Conservation (phyloP, 2,888 invertebrate species). For the Parnassius glacialis region DNA sequence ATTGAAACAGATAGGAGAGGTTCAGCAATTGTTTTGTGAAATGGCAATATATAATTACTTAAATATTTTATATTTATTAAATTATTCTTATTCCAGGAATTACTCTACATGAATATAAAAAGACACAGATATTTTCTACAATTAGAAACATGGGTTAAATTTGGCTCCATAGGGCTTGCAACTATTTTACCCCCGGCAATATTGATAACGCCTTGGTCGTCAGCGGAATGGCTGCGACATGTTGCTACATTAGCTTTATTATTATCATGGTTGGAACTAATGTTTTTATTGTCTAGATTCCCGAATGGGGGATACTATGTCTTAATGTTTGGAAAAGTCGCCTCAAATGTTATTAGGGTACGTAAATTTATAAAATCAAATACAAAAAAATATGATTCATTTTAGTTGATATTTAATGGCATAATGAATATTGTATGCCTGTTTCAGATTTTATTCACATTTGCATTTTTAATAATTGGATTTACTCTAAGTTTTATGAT, state of each 20-base stretch:
- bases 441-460: constrained; percentile 72
- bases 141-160: constrained; percentile 80
- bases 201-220: constrained; percentile 39
- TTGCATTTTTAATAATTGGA: constrained; percentile 75
- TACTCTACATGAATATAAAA: constrained; percentile 74
- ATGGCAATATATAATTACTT: too few species aligned
- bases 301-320: constrained; percentile 82
- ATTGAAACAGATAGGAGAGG: too few species aligned
- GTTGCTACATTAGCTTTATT: constrained; percentile 76
- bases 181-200: constrained; percentile 63
- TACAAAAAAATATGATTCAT: neutral
- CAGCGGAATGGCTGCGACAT: constrained; percentile 68
- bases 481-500: constrained; percentile 81
- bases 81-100: constrained; percentile 58
- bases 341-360: constrained; percentile 79
- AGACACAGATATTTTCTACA: constrained; percentile 75
- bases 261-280: constrained; percentile 79
- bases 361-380: constrained; percentile 16
- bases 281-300: constrained; percentile 79
- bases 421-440: too few species aligned
- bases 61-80: neutral
- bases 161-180: constrained; percentile 68
- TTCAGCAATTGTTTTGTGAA: too few species aligned
- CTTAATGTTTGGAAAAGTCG: constrained; percentile 82
- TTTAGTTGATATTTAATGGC: too few species aligned